Conservation (phyloP, 2,888 invertebrate species). For the Galeopsomyia nigrocyanea region DNA sequence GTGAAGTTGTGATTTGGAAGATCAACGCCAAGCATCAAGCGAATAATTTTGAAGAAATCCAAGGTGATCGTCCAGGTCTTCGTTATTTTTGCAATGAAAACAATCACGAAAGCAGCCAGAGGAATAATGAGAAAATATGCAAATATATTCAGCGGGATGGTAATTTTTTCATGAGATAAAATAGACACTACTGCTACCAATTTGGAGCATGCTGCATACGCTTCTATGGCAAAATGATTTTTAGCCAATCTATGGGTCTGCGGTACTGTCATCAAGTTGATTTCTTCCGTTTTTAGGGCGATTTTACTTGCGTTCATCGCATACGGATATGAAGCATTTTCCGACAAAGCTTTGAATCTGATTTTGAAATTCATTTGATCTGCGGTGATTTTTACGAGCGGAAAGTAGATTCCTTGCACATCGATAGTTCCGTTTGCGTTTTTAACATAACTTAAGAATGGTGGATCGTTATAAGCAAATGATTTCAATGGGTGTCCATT, state of each 20-base stretch:
- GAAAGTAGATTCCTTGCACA: neutral
- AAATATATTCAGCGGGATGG: too few species aligned
- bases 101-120: too few species aligned
- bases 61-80: too few species aligned
- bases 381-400: neutral
- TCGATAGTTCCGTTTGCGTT: neutral
- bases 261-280: neutral
- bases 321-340: neutral
- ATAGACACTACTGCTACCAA: neutral
- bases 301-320: neutral
- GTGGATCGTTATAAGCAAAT: neutral
- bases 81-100: too few species aligned
- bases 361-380: neutral
- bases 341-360: neutral
- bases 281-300: neutral
- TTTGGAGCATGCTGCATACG: neutral
- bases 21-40: too few species aligned
- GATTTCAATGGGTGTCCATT: neutral
- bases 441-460: neutral
- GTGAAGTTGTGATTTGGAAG: too few species aligned
- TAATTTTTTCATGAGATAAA: too few species aligned
- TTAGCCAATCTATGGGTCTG: neutral
- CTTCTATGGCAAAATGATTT: neutral
- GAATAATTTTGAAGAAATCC: too few species aligned
- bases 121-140: too few species aligned